Conservation (phyloP, 92 coral and sea anemone species). For the Palythoa caribaeorum region DNA sequence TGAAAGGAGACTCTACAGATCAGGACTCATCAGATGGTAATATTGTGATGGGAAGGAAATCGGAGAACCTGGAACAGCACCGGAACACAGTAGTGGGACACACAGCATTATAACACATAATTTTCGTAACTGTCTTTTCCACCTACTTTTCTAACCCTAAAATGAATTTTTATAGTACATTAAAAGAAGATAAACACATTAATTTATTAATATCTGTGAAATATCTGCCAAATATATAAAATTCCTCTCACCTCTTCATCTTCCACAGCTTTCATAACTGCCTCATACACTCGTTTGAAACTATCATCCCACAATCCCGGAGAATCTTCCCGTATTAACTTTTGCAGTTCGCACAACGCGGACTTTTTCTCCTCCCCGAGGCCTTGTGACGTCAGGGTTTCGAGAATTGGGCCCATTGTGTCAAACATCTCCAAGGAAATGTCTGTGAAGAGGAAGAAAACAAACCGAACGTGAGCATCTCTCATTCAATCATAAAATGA, state of each 20-base stretch:
- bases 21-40: no score
- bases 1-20: no score
- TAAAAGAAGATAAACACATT: no score
- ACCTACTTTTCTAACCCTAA: no score
- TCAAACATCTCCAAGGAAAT: conserved; percentile 65
- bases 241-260: conserved; percentile 85
- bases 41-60: no score
- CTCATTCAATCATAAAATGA: neutral
- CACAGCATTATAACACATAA: no score
- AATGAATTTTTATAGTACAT: no score
- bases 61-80: no score
- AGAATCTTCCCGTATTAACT: conserved; percentile 84
- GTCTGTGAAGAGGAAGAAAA: conserved; percentile 27
- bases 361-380: conserved; percentile 84
- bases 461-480: neutral
- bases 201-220: no score
- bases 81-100: no score
- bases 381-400: conserved; percentile 79
- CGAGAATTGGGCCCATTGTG: conserved; percentile 72
- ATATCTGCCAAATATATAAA: no score
- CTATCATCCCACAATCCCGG: conserved; percentile 89
- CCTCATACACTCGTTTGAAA: conserved; percentile 68
- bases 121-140: no score
- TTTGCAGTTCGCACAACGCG: conserved; percentile 88
- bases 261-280: conserved; percentile 82